Percentiles rank a stretch among this genome's conserved stretches.
Conservation (phyloP, 2,797 vertebrate genomes). For the Emydoidea blandingii region DNA sequence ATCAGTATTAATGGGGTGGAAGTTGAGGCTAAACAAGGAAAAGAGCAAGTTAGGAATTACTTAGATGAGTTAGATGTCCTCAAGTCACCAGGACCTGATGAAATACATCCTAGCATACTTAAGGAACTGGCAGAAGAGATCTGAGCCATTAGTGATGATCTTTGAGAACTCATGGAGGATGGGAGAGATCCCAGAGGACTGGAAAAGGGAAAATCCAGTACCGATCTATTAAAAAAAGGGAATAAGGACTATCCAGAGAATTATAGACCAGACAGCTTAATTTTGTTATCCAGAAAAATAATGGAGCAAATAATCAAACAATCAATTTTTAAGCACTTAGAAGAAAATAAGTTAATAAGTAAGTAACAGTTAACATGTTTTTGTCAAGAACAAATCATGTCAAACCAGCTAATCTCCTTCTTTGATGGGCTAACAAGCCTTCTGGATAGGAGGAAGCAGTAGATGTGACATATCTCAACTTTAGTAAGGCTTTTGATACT, state of each 20-base stretch:
- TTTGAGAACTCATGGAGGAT: neutral
- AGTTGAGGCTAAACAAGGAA: neutral
- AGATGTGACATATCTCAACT: neutral
- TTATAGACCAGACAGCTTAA: neutral
- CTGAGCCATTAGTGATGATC: neutral
- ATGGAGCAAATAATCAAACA: neutral
- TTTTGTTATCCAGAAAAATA: neutral
- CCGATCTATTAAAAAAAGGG: no score
- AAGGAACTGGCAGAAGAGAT: neutral
- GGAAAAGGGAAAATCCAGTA: neutral
- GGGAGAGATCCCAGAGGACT: neutral
- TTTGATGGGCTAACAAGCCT: neutral
- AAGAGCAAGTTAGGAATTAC: neutral
- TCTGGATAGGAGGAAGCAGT: neutral
- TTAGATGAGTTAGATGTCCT: neutral
- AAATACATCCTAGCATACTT: neutral
- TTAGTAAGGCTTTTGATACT: neutral
- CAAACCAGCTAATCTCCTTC: neutral
- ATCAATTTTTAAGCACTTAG: neutral
- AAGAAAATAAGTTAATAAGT: neutral
- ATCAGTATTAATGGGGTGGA: neutral
- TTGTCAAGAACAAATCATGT: neutral
- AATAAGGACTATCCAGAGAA: neutral
- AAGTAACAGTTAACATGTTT: neutral
- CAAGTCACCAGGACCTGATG: neutral